Evolutionary conservation across 1,140 invertebrate species (phyloP).

Genomic region (Chymomyza costata): DNA sequence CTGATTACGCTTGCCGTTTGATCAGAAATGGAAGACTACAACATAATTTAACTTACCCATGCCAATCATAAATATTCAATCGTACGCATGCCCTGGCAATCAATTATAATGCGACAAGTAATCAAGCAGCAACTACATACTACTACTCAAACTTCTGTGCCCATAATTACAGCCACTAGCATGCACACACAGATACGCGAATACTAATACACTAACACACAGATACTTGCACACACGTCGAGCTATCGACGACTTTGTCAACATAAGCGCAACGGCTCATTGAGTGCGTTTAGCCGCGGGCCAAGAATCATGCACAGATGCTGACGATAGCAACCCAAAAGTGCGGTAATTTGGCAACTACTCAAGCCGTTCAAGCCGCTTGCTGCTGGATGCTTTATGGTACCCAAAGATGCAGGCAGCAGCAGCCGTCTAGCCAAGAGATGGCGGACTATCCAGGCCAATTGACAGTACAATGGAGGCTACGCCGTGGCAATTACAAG

Average conservation of each 20-base stretch:
- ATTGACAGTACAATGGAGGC: conserved; percentile 33
- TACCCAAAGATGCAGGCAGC: neutral
- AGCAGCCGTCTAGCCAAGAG: no score
- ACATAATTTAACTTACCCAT: conserved; percentile 5
- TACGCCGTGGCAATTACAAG: conserved; percentile 51
- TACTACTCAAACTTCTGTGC: conserved; percentile 37
- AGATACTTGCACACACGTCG: no score
- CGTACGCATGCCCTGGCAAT: conserved; percentile 2
- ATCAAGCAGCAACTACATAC: conserved; percentile 11
- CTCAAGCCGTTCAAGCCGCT: conserved; percentile 25
- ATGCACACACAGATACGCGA: neutral
- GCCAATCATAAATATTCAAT: conserved; percentile 67
- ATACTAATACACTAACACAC: conserved; percentile 12
- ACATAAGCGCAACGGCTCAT: conserved; percentile 61
- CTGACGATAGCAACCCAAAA: conserved; percentile 54
- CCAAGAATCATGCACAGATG: conserved; percentile 67
- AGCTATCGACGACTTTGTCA: conserved; percentile 50
- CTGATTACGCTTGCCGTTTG: conserved; percentile 70
- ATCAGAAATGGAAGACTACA: conserved; percentile 41
- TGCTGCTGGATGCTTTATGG: neutral
- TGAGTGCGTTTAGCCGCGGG: conserved; percentile 61
- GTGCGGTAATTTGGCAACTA: conserved; percentile 56
- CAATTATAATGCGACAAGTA: no score
- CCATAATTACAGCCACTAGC: conserved; percentile 44
- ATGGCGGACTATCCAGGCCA: conserved; percentile 3